These are phyloP conservation scores for Drosophila repleta DNA, from an alignment of 1,140 invertebrate genomes.

Conservation along the genomic window DNA sequence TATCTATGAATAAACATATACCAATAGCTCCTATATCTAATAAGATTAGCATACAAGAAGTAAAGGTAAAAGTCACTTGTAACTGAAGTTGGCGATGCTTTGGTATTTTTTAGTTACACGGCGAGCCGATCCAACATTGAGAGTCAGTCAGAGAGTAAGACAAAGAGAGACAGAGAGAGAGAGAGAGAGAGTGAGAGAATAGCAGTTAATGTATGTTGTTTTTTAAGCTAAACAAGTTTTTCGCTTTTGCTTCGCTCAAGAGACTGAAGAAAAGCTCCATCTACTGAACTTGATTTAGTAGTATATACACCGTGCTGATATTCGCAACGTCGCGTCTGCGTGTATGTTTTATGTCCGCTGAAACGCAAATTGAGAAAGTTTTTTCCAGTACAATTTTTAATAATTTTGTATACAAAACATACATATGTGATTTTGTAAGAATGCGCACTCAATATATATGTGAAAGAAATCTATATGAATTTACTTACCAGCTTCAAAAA, in stretches of 20 bases:
- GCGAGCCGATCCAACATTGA: too few species aligned
- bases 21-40: too few species aligned
- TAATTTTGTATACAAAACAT: slow-evolving; percentile 48
- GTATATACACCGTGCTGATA: slow-evolving; percentile 42
- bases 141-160: too few species aligned
- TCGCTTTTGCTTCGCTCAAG: slow-evolving; percentile 35
- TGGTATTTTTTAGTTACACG: too few species aligned
- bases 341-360: slow-evolving; percentile 18
- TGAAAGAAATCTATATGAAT: not conserved
- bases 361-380: slow-evolving; percentile 65
- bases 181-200: slow-evolving; percentile 13
- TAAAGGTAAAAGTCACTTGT: too few species aligned
- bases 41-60: too few species aligned
- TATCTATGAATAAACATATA: too few species aligned
- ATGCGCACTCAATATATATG: slow-evolving; percentile 15
- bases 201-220: slow-evolving; percentile 56
- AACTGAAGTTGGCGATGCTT: too few species aligned
- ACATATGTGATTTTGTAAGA: slow-evolving; percentile 28
- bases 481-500: not conserved
- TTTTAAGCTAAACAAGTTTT: slow-evolving; percentile 69
- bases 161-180: not conserved
- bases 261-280: slow-evolving; percentile 22
- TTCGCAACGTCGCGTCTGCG: slow-evolving; percentile 54
- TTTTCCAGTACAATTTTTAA: slow-evolving; percentile 59
- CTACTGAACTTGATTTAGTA: slow-evolving; percentile 42